These are phyloP conservation scores for Harpagifer antarcticus DNA, from an alignment of 2,797 vertebrate species.

Conservation along the genomic window DNA sequence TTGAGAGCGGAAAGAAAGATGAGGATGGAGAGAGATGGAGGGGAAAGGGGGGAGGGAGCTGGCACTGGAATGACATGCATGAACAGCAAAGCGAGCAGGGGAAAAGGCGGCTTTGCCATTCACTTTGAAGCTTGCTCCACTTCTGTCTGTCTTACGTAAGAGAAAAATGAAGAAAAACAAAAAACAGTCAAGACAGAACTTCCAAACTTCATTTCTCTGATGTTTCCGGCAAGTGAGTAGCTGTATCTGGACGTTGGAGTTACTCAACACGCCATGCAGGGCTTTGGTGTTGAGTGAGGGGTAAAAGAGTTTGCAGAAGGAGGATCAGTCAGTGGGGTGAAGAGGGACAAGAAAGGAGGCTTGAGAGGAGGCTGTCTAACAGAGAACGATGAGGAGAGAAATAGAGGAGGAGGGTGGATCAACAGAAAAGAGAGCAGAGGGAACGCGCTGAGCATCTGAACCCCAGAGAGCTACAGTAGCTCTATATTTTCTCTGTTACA, in stretches of 20 bases:
- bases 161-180: conserved; percentile 79
- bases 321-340: conserved; percentile 55
- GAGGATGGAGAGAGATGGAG: conserved; percentile 47
- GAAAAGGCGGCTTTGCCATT: conserved; percentile 83
- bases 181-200: conserved; percentile 59
- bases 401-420: conserved; percentile 43
- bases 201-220: conserved; percentile 70
- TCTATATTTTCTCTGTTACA: conserved; percentile 48
- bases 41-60: conserved; percentile 46
- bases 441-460: conserved; percentile 45
- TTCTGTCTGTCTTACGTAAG: conserved; percentile 83
- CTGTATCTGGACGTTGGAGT: conserved; percentile 56
- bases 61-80: conserved; percentile 79
- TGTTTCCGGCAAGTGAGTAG: conserved; percentile 53
- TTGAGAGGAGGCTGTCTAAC: conserved; percentile 53
- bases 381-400: conserved; percentile 49
- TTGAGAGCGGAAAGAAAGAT: conserved; percentile 44
- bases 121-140: conserved; percentile 85
- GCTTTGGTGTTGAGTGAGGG: conserved; percentile 52
- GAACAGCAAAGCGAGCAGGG: conserved; percentile 79
- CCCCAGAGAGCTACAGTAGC: conserved; percentile 48
- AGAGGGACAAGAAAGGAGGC: conserved; percentile 50
- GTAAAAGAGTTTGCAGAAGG: conserved; percentile 33
- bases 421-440: conserved; percentile 45
- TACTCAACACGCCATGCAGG: conserved; percentile 36